A percentile compares a stretch with the other conserved stretches of the same genome.
These are phyloP conservation scores for Diadophis punctatus DNA, from an alignment of 2,113 vertebrate genomes.

Conservation along the genomic window DNA sequence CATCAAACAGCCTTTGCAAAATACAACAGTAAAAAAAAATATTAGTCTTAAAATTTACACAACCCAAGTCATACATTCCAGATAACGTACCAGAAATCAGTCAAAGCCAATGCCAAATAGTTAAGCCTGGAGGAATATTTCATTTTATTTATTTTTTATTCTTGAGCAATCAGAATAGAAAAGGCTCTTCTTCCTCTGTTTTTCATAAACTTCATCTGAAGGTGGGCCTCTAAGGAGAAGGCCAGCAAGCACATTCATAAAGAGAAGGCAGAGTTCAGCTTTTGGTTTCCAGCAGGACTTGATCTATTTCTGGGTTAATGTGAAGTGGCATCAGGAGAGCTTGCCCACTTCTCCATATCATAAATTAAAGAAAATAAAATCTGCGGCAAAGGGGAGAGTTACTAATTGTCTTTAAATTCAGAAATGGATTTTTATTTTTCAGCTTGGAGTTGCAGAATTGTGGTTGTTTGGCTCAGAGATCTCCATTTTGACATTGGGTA, in stretches of 20 bases:
- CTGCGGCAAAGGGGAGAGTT: not conserved
- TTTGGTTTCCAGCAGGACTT: not conserved
- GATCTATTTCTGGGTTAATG: not conserved
- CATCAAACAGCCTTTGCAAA: not conserved
- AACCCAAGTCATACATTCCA: not conserved
- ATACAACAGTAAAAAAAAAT: not conserved
- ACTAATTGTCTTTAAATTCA: not conserved
- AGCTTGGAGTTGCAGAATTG: not conserved
- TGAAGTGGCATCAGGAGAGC: not conserved
- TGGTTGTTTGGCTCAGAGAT: not conserved
- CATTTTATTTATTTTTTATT: not conserved
- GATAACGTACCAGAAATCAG: not conserved
- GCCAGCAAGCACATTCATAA: not conserved
- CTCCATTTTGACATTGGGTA: not conserved
- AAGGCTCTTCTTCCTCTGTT: not conserved
- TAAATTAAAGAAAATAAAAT: not conserved
- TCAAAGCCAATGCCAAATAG: not conserved
- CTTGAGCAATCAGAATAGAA: not conserved
- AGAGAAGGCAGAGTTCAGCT: not conserved
- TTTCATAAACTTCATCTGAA: not conserved
- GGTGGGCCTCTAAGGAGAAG: not conserved
- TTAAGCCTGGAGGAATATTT: not conserved
- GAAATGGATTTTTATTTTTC: not conserved
- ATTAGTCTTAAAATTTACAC: not conserved
- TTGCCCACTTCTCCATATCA: not conserved